Evolutionary conservation across 2,113 vertebrate genomes (phyloP).

Genomic region (Circaetus cinerascens): DNA sequence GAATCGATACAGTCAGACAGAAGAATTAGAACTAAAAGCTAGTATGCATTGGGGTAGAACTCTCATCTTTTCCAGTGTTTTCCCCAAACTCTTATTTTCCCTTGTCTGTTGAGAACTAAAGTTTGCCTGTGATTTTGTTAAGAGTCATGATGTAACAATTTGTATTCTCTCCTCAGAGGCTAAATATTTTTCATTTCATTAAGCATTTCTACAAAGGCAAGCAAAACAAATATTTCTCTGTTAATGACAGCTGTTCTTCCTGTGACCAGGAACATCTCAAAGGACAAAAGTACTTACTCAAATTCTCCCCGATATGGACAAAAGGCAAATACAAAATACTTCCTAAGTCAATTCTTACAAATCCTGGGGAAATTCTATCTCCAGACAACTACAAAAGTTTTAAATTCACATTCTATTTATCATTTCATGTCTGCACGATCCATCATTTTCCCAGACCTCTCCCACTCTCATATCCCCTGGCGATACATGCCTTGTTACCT

Average conservation of each 20-base stretch:
- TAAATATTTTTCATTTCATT: not conserved
- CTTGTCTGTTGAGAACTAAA: not conserved
- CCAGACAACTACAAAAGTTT: not conserved
- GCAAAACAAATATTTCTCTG: not conserved
- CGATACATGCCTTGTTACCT: not conserved
- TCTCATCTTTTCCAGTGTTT: not conserved
- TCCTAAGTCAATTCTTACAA: not conserved
- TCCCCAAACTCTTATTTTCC: not conserved
- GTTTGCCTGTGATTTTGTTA: not conserved
- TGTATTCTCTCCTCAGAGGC: not conserved
- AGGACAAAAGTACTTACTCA: not conserved
- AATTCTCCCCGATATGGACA: not conserved
- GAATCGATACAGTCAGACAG: not conserved
- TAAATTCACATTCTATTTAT: not conserved
- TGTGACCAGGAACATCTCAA: not conserved
- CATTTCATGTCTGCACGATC: not conserved
- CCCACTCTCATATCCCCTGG: not conserved
- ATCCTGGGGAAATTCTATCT: not conserved
- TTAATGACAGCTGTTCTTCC: not conserved
- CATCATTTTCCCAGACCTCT: not conserved
- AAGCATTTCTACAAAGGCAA: not conserved
- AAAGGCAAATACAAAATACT: not conserved
- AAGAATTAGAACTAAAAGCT: not conserved
- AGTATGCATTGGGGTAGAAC: not conserved
- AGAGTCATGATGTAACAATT: not conserved